Base-by-base conservation (phyloP, 37 sponge, comb jelly and placozoan species). In the Axinella damicornis region DNA sequence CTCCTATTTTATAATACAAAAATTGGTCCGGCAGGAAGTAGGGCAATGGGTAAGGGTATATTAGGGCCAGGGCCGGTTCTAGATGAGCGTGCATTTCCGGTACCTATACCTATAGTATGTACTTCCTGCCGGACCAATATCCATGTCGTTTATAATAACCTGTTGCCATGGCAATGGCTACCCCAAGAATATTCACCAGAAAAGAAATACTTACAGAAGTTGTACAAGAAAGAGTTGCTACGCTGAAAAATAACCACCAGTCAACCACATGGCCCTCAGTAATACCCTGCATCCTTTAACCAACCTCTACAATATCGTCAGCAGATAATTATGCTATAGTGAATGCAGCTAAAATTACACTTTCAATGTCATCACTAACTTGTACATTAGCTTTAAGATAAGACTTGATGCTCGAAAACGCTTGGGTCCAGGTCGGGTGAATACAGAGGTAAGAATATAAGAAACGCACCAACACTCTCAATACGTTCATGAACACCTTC, bases 321-420 rank as follows among this genome's bases (percentile, higher is more conserved):
- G 70, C 31, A 30, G 70, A 30, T 69, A 69, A 28, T 5, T 24
- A n/a, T n/a, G n/a, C n/a, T n/a, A n/a, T 35, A 32, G 70, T 34
- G 28, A 69, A 69, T 69, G 70, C 70, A 30, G 5, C 70, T 36
- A 31, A 30, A 21, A 69, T 2, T 69, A 32, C 70, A 27, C 37
- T 21, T 35, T 69, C 70, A 69, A 69, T 69, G 12, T 69, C 70
- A 69, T 15, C 70, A 30, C 31, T 69, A 30, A 35, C 70, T 69
- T 69, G 70, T 31, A 69, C 70, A 69, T 32, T 69, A 21, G 70
- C 70, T 35, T 69, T 69, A 24, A 69, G 35, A 35, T 69, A 69
- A 2, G 70, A 31, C 37, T 69, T 69, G 36, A 15, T 35, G 5
- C 34, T 69, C 5, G 70, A 69, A 69, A 69, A 69, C 70, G 5